Evolutionary conservation across 1,140 invertebrate genomes (phyloP), one percentile per base, ranked within the genome.

Genomic region (Daktulosphaira vitifoliae): DNA sequence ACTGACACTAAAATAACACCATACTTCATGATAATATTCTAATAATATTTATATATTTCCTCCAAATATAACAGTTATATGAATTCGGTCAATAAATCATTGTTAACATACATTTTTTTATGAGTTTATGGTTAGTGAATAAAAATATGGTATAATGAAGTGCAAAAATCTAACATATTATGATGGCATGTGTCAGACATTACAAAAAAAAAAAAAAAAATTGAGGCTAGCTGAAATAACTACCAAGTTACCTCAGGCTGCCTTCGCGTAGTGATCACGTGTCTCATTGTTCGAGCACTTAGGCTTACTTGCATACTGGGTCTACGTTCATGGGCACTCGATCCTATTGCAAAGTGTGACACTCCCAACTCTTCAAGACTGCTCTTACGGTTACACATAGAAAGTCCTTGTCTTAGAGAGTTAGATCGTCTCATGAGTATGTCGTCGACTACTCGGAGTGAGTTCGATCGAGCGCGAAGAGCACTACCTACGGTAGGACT

Each of bases 291-390:
- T 48, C 56, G 56, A 33, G 42, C 42, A 15, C 56, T 62, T 48
- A 46, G 16, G 53, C 53, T 66, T 66, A 68, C 68, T 53, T 66
- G 65, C 38, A 68, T 67, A 15, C 66, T 68, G 13, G 56, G 68
- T 42, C 68, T 44, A 29, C 62, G 65, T 37, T 68, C 68, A 8
- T 62, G 39, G 7, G 25, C 54, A 5, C 65, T 59, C n/a, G 51
- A 66, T 33, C 67, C 44, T 22, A 51, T 52, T 13, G 65, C 65
- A 29, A 66, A 84, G 33, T 65, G 84, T 38, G 85, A 86, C 62
- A 90, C 80, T 56, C 89, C 89, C 67, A 92, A 86, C 74, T 92
- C 88, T 75, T 92, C 89, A 33, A 89, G 77, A 71, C 87, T 90
- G 73, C 85, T 89, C 72, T 90, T 90, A 62, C 88, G 76, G 25